Conservation (phyloP, 2,888 invertebrate genomes). For the Hirtodrosophila cameraria region DNA sequence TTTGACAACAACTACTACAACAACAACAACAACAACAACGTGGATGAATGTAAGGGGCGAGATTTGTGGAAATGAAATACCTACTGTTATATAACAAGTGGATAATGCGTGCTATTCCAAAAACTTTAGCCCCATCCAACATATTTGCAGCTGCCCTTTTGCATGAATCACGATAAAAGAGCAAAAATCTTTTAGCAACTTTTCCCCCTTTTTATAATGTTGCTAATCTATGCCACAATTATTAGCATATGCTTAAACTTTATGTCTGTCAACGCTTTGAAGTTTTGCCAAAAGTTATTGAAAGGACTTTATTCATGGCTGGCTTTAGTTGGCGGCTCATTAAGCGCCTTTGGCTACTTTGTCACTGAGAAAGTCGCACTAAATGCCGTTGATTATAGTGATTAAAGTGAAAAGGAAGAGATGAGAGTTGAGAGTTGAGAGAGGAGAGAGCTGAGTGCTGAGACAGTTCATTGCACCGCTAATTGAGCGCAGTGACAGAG, state of each 20-base stretch:
- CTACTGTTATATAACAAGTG: slow-evolving; percentile 24
- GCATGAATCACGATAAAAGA: slow-evolving; percentile 15
- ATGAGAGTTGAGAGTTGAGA: neutral
- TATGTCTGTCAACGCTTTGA: slow-evolving; percentile 51
- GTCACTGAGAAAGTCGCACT: slow-evolving; percentile 35
- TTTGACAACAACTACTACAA: neutral
- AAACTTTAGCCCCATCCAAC: neutral
- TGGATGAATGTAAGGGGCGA: slow-evolving; percentile 4
- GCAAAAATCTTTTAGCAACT: slow-evolving; percentile 15
- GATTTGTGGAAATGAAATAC: too few species aligned
- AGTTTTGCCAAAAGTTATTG: slow-evolving; percentile 55
- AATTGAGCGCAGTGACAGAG: slow-evolving; percentile 56
- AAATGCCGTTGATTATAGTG: slow-evolving; percentile 57
- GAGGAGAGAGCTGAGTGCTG: too few species aligned
- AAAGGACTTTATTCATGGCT: slow-evolving; percentile 31
- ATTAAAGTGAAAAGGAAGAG: slow-evolving; percentile 50
- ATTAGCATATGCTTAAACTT: slow-evolving; percentile 56
- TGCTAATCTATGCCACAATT: slow-evolving; percentile 50
- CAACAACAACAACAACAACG: too few species aligned
- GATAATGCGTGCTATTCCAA: slow-evolving; percentile 5
- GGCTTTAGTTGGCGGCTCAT: slow-evolving; percentile 56
- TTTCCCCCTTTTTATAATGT: slow-evolving; percentile 29
- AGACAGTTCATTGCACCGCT: slow-evolving; percentile 66
- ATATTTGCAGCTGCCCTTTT: slow-evolving; percentile 6
- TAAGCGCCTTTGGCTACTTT: slow-evolving; percentile 50